Base-by-base conservation (phyloP, 2,113 vertebrate species). In the Lasiurus cinereus region DNA sequence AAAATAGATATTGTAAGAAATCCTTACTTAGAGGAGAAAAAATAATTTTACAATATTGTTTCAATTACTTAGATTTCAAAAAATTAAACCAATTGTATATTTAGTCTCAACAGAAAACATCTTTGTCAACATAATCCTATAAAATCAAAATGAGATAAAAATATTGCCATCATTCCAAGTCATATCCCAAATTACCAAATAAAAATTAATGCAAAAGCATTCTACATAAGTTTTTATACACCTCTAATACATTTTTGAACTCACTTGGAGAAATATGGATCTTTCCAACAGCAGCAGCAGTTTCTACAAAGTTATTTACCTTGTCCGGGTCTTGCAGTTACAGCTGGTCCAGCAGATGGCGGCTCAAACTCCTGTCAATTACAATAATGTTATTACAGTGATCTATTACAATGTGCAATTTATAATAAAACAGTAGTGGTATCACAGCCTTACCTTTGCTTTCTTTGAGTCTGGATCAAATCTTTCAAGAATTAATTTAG, bases 401-500 rank as follows among this genome's bases (percentile, higher is more conserved):
- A 62, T 94, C 48, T 36, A 93, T 77, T 97, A 96, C 88, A 89
- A 70, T 64, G 29, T 89, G 78, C 6, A 64, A 90, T 93, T 95
- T 94, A 90, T 92, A 96, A 94, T 95, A 97, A 95, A 97, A 96
- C 31, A 91, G 27, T 91, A 97, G 43, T 90, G 56, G 91, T 93
- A 95, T 79, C 88, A 83, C 59, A 97, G 64, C 97, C 98, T 98
- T 97, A 99, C 99, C 95, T 98, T 98, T 97, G 98, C 98, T 98
- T 98, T 99, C 98, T 98, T 99, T 69, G 99, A 99, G 64, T 99
- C 99, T 67, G 99, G 99, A 99, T 99, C 99, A 98, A 99, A 99
- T 91, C 99, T 99, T 98, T 99, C 99, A 97, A 99, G 98, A 97
- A 99, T 99, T 98, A 99, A 97, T 98, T 99, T 99, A 89, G 99